Conservation (phyloP, 2,797 vertebrate species). For the Sparus aurata region DNA sequence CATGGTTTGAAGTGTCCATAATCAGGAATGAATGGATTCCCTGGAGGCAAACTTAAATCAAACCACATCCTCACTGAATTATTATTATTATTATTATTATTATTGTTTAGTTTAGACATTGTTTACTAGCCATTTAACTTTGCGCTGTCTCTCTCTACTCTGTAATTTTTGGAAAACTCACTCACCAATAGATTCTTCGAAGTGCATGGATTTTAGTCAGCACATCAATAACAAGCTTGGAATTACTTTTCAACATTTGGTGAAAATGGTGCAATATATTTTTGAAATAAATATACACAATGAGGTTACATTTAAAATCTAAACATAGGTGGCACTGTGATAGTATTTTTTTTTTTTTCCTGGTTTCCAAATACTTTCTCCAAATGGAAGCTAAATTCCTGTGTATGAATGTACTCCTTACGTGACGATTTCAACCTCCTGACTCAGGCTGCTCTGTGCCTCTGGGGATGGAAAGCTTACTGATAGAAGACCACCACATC, state of each 20-base stretch:
- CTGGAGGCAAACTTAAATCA: too few species aligned
- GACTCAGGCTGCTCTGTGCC: slow-evolving; percentile 92
- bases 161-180: not conserved
- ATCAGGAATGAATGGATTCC: too few species aligned
- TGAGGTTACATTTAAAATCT: not conserved
- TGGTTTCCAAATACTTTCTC: not conserved
- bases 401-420: not conserved
- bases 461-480: slow-evolving; percentile 90
- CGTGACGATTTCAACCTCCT: not conserved
- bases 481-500: slow-evolving; percentile 87
- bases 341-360: not conserved
- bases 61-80: too few species aligned
- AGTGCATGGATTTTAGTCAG: not conserved
- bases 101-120: too few species aligned
- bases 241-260: too few species aligned
- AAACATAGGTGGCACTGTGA: not conserved
- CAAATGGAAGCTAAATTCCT: too few species aligned
- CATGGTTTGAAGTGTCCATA: too few species aligned
- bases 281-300: too few species aligned
- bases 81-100: too few species aligned
- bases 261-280: not conserved
- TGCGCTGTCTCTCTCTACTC: not conserved
- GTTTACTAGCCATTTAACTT: not conserved
- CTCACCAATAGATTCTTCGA: not conserved
- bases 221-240: too few species aligned